Evolutionary conservation across 2,888 invertebrate genomes (phyloP).

Genomic region (Eristalis arbustorum): DNA sequence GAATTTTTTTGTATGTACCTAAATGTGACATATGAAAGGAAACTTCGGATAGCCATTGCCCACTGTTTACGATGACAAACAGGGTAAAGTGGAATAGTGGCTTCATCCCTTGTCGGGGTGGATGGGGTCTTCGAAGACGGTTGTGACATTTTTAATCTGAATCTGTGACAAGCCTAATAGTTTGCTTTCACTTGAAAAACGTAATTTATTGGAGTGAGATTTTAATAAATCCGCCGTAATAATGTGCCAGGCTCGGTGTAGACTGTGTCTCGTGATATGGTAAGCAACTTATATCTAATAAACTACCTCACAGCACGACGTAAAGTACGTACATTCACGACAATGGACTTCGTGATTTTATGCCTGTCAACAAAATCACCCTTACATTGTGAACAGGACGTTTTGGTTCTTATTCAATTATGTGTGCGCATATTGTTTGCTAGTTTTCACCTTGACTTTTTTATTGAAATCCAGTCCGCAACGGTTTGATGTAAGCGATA

Average conservation of each 20-base stretch:
- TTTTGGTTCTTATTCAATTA: not conserved
- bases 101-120: not conserved
- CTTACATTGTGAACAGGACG: not conserved
- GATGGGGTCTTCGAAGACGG: not conserved
- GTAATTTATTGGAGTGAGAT: not conserved
- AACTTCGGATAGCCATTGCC: not conserved
- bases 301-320: not conserved
- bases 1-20: not conserved
- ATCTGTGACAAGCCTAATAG: not conserved
- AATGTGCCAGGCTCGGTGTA: not conserved
- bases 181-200: not conserved
- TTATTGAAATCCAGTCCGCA: too few species aligned
- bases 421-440: not conserved
- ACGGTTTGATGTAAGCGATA: not conserved
- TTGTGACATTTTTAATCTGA: not conserved
- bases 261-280: not conserved
- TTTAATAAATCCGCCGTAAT: not conserved
- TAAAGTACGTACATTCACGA: not conserved
- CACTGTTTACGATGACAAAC: not conserved
- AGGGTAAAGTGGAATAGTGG: not conserved
- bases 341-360: not conserved
- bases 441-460: not conserved
- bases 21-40: conserved; percentile 25
- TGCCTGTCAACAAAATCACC: not conserved
- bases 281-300: not conserved